Evolutionary conservation across 2,888 invertebrate genomes (phyloP), one percentile per base, ranked within the genome.

Genomic region (Apotomis turbidana): DNA sequence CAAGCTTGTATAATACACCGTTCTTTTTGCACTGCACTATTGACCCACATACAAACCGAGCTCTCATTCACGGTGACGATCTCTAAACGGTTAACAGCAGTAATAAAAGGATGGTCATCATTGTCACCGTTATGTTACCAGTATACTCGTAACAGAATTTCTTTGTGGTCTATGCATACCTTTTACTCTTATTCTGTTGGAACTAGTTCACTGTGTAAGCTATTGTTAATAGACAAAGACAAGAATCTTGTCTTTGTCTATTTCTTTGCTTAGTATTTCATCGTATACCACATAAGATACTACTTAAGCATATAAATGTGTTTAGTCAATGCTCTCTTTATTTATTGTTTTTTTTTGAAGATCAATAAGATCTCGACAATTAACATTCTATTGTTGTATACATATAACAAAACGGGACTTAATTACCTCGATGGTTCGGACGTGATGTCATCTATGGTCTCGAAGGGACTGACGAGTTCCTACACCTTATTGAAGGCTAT

Each of bases 21-120:
- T 5, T 49, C 10, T 49, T 49, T 49, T 12, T 10, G 9, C 49
- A 49, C 49, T 49, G 49, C 49, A 9, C 27, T 55, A 62, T 51
- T 41, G 67, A 71, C 71, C 67, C 9, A 62, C 67, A 62, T 67
- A 55, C 61, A 57, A 38, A 38, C 15, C n/a, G 38, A 9, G 58
- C 63, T 27, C 59, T 60, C 55, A 13, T 38, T 58, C 41, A 38
- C 41, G 41, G 12, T 5, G 55, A 46, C 15, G 66, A 57, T 57
- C 63, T 64, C 70, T 63, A 62, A 59, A 66, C 58, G 36, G 62
- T 68, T 68, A 55, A 72, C 54, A 58, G 5, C 41, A n/a, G 46
- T 58, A 38, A 57, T 67, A 58, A 71, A 62, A 71, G 71, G 51
- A 52, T 57, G 58, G 41, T 13, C 51, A 36, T 41, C 63, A 38